Conservation (phyloP, 1,140 invertebrate species). For the Apis florea region DNA sequence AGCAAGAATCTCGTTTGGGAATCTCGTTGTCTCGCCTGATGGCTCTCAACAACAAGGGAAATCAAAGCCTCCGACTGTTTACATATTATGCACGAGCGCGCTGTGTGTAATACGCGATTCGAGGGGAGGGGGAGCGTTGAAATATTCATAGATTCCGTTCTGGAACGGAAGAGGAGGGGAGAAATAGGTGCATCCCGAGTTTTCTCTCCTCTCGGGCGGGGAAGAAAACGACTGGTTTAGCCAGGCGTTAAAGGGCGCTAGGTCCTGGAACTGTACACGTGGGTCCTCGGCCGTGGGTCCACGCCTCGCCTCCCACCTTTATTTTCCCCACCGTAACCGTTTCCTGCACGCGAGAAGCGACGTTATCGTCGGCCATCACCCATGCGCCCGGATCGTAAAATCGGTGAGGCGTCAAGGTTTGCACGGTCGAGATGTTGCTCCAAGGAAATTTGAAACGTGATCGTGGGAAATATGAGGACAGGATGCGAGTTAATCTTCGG, state of each 20-base stretch:
- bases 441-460: background rate
- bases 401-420: background rate
- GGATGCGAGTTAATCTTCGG: too few relatives aligned
- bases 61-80: constrained; percentile 38
- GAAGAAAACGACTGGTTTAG: constrained; percentile 2
- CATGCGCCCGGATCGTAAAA: background rate
- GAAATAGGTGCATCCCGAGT: background rate
- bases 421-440: background rate
- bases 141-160: constrained; percentile 48
- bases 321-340: constrained; percentile 8
- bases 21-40: background rate
- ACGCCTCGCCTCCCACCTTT: background rate
- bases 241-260: constrained; percentile 32
- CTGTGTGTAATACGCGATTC: constrained; percentile 35
- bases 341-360: background rate
- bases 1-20: too few relatives aligned
- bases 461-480: background rate
- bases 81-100: constrained; percentile 23
- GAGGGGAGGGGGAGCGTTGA: constrained; percentile 34
- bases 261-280: constrained; percentile 13
- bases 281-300: background rate
- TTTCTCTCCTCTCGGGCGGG: background rate
- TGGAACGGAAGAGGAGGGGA: constrained; percentile 2
- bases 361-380: background rate
- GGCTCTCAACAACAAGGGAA: constrained; percentile 8